Evolutionary conservation across 2,888 invertebrate genomes (phyloP).

Genomic region (Caenorhabditis sp.): DNA sequence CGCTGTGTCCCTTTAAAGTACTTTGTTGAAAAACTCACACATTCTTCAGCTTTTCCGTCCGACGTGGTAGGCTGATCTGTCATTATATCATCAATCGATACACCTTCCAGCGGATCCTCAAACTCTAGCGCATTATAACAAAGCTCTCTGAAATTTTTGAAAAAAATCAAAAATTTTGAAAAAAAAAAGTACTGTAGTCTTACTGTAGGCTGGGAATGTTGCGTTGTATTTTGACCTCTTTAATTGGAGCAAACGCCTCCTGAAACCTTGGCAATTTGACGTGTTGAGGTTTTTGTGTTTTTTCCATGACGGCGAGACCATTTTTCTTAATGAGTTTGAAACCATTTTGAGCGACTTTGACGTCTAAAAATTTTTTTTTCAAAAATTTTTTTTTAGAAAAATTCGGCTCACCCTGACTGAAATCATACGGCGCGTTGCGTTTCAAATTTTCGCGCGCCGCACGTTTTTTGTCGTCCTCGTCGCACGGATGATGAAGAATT

Average conservation of each 20-base stretch:
- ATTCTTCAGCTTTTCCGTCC: too few relatives aligned
- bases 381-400: too few relatives aligned
- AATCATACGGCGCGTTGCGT: conserved; percentile 15
- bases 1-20: too few relatives aligned
- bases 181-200: neutral
- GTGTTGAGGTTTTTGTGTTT: conserved; percentile 13
- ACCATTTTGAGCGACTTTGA: conserved; percentile 13
- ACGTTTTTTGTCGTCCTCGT: conserved; percentile 20
- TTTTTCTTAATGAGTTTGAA: conserved; percentile 22
- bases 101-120: conserved; percentile 2
- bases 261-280: conserved; percentile 1
- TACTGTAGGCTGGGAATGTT: neutral
- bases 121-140: neutral
- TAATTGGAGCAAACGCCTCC: neutral
- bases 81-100: neutral
- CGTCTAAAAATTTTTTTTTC: conserved; percentile 13
- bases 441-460: conserved; percentile 11
- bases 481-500: conserved; percentile 22
- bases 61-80: neutral
- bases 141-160: neutral
- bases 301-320: conserved; percentile 15
- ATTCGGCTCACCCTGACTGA: neutral
- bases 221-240: neutral
- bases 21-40: too few relatives aligned
- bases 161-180: neutral